These are phyloP conservation scores for Caenorhabditis wallacei DNA, from an alignment of 2,888 invertebrate genomes.

Conservation along the genomic window DNA sequence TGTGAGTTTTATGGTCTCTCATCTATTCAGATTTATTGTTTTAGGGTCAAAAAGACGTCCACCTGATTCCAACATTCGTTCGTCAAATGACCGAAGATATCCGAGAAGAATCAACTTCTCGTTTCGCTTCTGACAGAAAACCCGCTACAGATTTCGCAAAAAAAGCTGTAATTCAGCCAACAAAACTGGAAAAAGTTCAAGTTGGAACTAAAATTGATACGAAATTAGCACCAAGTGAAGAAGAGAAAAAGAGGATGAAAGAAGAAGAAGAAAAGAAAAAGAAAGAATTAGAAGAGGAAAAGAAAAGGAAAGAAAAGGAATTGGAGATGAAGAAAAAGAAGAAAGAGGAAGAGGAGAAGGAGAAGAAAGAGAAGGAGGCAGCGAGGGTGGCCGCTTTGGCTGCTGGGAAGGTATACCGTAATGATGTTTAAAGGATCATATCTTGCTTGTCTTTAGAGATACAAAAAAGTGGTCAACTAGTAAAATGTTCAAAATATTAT, in stretches of 20 bases:
- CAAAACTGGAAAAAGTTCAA: slow-evolving; percentile 75
- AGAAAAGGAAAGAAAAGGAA: slow-evolving; percentile 41
- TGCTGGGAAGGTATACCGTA: slow-evolving; percentile 7
- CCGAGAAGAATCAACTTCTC: slow-evolving; percentile 63
- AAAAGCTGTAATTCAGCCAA: slow-evolving; percentile 80
- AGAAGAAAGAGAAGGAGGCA: slow-evolving; percentile 11
- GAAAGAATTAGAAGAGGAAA: slow-evolving; percentile 34
- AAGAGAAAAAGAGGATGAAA: slow-evolving; percentile 44
- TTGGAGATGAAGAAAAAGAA: slow-evolving; percentile 34
- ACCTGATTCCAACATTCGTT: slow-evolving; percentile 73
- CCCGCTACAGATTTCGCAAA: slow-evolving; percentile 79
- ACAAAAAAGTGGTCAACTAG: too few relatives aligned
- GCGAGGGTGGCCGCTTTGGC: not conserved
- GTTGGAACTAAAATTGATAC: slow-evolving; percentile 69
- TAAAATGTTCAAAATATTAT: too few relatives aligned
- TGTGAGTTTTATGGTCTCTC: slow-evolving; percentile 19
- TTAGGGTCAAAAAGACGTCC: slow-evolving; percentile 65
- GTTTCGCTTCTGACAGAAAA: slow-evolving; percentile 71
- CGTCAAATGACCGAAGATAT: slow-evolving; percentile 69
- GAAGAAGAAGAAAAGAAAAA: slow-evolving; percentile 43
- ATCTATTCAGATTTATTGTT: too few relatives aligned
- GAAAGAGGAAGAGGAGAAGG: slow-evolving; percentile 14
- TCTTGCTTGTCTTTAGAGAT: too few relatives aligned
- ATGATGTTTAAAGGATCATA: too few relatives aligned
- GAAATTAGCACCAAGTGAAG: slow-evolving; percentile 57